Evolutionary conservation across 2,888 invertebrate species (phyloP), one percentile per base, ranked within the genome.

Genomic region (Marasmarcha lunaedactyla): DNA sequence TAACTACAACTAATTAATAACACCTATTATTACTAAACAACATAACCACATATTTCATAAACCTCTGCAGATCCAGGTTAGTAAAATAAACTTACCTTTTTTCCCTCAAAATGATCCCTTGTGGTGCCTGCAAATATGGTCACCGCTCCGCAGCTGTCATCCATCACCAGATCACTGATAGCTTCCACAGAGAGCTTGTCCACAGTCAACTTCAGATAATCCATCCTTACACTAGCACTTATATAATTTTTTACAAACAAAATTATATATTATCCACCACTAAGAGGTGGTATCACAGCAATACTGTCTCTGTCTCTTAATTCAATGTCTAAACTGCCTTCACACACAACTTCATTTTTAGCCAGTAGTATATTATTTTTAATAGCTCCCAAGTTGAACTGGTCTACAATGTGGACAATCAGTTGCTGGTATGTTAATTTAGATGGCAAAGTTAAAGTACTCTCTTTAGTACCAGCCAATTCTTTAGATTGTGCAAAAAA

Each of bases 401-500:
- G 67, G 10, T 76, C 57, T 1, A 88, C 71, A 33, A 95, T 86
- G 33, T 76, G 64, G 6, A 87, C 69, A n/a, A 90, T 58, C 2
- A 95, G 79, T 36, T 87, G 76, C 2, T 66, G 49, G 46, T 88
- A 89, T 13, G 79, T 73, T 34, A 88, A 73, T 45, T 76, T 76
- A 7, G 68, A 59, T 5, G 86, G 81, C 4, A 91, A 54, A 12
- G 61, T 55, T 33, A 92, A 59, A 10, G 60, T 68, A 4, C 86
- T 76, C 57, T 89, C 87, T 36, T 77, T 74, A 27, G 84, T 74
- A 35, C 93, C 92, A 14, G 89, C 87, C 40, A 96, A 71, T 69
- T 97, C 97, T 59, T 92, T 90, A 30, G 95, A 90, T 84, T 91
- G 92, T 1, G 95, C 97, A 76, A 97, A 97, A 77, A 97, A 95